phyloP scores from a whole-genome alignment of 2,113 vertebrate genomes.

The Machaerirhynchus nigripectus region DNA sequence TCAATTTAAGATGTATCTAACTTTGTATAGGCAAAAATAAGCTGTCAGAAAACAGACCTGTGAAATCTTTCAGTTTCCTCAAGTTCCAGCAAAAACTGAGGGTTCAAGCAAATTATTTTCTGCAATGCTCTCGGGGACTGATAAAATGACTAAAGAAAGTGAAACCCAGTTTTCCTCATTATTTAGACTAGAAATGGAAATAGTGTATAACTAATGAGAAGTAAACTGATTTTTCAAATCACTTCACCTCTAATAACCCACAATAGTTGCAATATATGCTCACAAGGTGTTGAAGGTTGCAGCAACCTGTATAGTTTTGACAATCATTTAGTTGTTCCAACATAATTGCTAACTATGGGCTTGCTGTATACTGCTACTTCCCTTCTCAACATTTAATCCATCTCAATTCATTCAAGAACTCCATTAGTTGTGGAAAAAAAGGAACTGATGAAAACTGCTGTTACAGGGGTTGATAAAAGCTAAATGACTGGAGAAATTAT shows the following conservation, averaged over 20 bases:
- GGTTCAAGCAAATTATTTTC: neutral
- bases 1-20: neutral
- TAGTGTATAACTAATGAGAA: constrained; percentile 7
- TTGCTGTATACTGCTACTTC: neutral
- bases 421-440: neutral
- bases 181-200: constrained; percentile 20
- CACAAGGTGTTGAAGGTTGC: neutral
- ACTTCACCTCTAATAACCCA: constrained; percentile 23
- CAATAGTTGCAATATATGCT: neutral
- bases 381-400: neutral
- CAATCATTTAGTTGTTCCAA: neutral
- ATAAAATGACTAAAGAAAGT: neutral
- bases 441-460: constrained; percentile 39
- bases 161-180: constrained; percentile 21
- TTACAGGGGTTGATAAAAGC: neutral
- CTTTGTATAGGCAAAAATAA: neutral
- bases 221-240: constrained; percentile 45
- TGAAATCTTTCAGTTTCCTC: neutral
- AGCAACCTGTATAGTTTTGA: neutral
- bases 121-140: neutral
- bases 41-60: neutral
- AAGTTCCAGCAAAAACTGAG: neutral
- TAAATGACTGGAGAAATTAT: neutral
- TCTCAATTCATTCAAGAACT: neutral
- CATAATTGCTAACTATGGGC: neutral